Base-by-base conservation (phyloP, 2,888 invertebrate genomes). In the Cephus pulcher region DNA sequence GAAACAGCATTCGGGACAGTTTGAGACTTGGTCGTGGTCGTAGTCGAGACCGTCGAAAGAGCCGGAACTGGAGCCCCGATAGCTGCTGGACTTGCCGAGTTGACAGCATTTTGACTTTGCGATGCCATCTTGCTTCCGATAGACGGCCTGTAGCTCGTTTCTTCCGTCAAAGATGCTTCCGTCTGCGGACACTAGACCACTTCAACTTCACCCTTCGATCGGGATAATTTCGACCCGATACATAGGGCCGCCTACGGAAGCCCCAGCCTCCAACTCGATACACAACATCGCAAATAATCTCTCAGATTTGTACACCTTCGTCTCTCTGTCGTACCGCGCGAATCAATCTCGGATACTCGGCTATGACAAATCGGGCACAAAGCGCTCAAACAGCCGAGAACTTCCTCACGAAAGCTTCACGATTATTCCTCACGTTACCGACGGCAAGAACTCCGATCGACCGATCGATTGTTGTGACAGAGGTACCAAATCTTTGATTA, bases 101-200 rank as follows among this genome's bases (percentile, higher is more conserved):
- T 84, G 80, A 82, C 83, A 75, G 82, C 79, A 80, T 85, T 87
- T 80, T 88, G 88, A 83, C 84, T 86, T 80, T 89, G 88, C 80
- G 90, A 89, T 88, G 90, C 90, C 90, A 90, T 90, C 83, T 86
- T 86, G 80, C 71, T 34, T 32, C 12, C 37, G 78, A n/a, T 9
- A 68, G 76, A 76, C 69, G 32, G 23, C 78, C 75, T 68, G 56
- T 71, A 34, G 71, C 77, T 71, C 73, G 74, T 71, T 32, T 34
- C 34, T 33, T 32, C 71, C 71, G 71, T 71, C 71, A 71, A 71
- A 71, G 71, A 34, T 34, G 34, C 71, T 32, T 23, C 56, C 56
- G 56, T 56, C 56, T 56, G 56, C 23, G 56, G 56, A 56, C 56
- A 56, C 56, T 56, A 56, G 56, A 56, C 56, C 56, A 56, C 56